phyloP scores from a whole-genome alignment of 1,140 invertebrate genomes.

The Melitaea cinxia region DNA sequence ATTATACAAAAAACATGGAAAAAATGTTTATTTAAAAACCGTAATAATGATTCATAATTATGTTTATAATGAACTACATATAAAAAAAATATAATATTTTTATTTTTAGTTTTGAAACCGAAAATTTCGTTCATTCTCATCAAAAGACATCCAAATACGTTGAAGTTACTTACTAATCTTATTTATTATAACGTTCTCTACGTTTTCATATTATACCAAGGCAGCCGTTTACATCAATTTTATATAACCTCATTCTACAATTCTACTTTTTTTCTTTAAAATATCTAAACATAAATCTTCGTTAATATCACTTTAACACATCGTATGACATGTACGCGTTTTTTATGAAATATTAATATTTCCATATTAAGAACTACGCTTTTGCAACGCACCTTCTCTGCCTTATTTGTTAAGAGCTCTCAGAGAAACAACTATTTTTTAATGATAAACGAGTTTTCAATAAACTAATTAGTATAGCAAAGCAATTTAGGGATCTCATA shows the following conservation, averaged over 20 bases:
- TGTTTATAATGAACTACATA: no score
- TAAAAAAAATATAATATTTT: no score
- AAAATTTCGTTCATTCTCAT: no score
- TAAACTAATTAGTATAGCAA: conserved; percentile 10
- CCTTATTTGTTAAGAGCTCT: conserved; percentile 6
- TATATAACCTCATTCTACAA: background rate
- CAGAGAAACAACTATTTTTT: conserved; percentile 12
- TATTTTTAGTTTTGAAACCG: no score
- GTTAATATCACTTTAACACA: conserved; percentile 69
- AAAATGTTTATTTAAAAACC: no score
- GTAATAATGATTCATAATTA: no score
- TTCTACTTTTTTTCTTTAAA: background rate
- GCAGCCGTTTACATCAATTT: background rate
- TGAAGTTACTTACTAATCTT: no score
- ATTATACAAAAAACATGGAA: no score
- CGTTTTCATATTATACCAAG: no score
- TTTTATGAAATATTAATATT: conserved; percentile 44
- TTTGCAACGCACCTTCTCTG: conserved; percentile 12
- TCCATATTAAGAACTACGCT: conserved; percentile 12
- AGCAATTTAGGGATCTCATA: background rate
- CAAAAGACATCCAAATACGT: no score
- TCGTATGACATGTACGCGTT: conserved; percentile 36
- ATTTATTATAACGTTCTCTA: no score
- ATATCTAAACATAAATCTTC: conserved; percentile 15
- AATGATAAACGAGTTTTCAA: conserved; percentile 14